A percentile compares a stretch with the other conserved stretches of the same genome.
Conservation (phyloP, 2,113 vertebrate species). For the Sporophila hypoxantha region DNA sequence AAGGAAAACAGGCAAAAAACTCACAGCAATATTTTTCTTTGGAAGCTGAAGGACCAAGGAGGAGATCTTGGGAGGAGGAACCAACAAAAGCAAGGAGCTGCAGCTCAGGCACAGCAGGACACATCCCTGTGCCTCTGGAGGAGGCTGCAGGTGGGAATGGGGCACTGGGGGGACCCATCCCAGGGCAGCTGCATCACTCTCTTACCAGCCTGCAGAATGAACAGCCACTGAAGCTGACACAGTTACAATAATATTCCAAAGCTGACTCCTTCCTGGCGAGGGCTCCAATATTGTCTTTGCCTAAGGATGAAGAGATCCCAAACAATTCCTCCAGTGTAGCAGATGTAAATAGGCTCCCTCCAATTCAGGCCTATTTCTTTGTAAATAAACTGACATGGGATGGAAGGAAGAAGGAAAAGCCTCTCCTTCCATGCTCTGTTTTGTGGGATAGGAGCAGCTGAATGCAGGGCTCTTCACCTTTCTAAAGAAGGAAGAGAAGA, state of each 20-base stretch:
- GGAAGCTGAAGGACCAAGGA: not conserved
- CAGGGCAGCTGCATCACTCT: not conserved
- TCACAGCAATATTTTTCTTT: not conserved
- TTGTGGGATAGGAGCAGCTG: not conserved
- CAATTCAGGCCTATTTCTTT: not conserved
- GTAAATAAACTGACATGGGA: not conserved
- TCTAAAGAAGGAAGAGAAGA: not conserved
- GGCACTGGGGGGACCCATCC: rapidly evolving
- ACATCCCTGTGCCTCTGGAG: not conserved
- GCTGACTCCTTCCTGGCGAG: not conserved
- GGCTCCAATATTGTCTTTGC: not conserved
- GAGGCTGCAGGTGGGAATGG: not conserved
- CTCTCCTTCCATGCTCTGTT: not conserved
- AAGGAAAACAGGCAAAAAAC: not conserved
- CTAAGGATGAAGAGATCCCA: not conserved
- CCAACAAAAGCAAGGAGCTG: not conserved
- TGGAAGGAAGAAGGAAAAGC: not conserved
- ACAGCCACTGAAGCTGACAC: not conserved
- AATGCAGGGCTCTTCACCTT: not conserved
- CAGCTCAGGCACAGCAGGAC: not conserved
- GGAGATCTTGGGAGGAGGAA: not conserved
- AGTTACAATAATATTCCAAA: not conserved
- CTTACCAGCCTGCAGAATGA: not conserved
- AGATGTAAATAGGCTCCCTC: not conserved
- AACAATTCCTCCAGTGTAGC: not conserved